Evolutionary conservation across 2,888 invertebrate genomes (phyloP), one percentile per base, ranked within the genome.

Genomic region (Agapostemon virescens): DNA sequence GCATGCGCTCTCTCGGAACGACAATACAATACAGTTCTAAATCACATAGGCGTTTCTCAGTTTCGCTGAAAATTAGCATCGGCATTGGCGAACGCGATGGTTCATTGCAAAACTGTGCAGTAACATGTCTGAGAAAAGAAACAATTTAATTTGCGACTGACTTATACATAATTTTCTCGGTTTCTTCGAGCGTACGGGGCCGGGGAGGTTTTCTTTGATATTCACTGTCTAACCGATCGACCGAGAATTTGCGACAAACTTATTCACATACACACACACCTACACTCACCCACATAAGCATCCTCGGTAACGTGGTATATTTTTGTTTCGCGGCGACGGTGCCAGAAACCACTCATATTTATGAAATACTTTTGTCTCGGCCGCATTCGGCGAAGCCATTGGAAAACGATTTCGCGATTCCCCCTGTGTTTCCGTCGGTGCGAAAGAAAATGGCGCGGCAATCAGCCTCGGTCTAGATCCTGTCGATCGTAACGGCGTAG

Each of bases 311-410:
- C 66, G 64, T 20, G 84, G 79, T 87, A 88, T 88, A 88, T 87
- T 86, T 88, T 85, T 83, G 84, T 69, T 79, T 79, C 75, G 30
- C 79, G 63, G 81, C 74, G 79, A 74, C 77, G 63, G 73, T 88
- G 88, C 88, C 88, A 89, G 83, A 75, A 85, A 69, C 61, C 77
- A 26, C 70, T 73, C 69, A 85, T 85, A 86, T 88, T 88, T 88
- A 85, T 88, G 81, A 76, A 82, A 84, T 83, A 81, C 80, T 86
- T 87, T 88, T 85, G 86, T 86, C 83, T 82, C 61, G 72, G 70
- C 69, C 63, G 17, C n/a, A 13, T 9, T n/a, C 2, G 38, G 2
- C 69, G 36, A 40, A 42, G 33, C 52, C 55, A 40, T 55, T 58
- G 52, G 52, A 61, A 68, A 61, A 70, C 38, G 42, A 49, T 63